Evolutionary conservation across 2,888 invertebrate genomes (phyloP), one percentile per base, ranked within the genome.

Genomic region (Drosophila kuntzei): DNA sequence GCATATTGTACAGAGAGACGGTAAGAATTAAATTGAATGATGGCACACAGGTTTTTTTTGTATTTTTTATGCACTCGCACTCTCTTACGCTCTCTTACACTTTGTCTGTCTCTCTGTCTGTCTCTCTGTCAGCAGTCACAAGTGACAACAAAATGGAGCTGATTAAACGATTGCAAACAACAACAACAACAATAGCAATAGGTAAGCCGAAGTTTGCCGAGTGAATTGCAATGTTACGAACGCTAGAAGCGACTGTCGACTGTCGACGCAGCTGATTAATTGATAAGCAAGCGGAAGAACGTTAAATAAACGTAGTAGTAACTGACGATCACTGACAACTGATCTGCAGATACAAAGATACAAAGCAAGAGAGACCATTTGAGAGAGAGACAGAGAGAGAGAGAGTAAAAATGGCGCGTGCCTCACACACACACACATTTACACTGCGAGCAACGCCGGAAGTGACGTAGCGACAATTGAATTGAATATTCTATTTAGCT

Each of bases 21-120:
- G 72, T 71, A 74, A 65, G 70, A 69, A 86, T 73, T 80, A 71
- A 80, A 88, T 71, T 72, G 68, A 74, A 85, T 73, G 71, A 79
- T 75, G 71, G 41, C 54, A 61, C 60, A 77, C 60, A 83, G 79
- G 84, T 75, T 68, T 64, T 57, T 50, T 27, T 34, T 36, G 47
- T 32, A 16, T 57, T 6, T 62, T 60, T 59, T 67, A 60, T 61
- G 62, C 67, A 74, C 62, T 49, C 61, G 16, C 36, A 55, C 61
- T 73, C 58, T 2, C 55, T 37, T 27, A 18, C 32, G 34, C 29
- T 27, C 39, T 49, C 63, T 41, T 39, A 37, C 60, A 49, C 55
- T 37, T 27, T 20, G 32, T 16, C 29, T 20, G 32, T 16, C 29
- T 20, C 39, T 49, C 63, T 41, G 39, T 37, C 60, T 41, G 43